Percentiles rank a stretch among this genome's conserved stretches.
Conservation (phyloP, 1,140 invertebrate species). For the Brachionus rubens region DNA sequence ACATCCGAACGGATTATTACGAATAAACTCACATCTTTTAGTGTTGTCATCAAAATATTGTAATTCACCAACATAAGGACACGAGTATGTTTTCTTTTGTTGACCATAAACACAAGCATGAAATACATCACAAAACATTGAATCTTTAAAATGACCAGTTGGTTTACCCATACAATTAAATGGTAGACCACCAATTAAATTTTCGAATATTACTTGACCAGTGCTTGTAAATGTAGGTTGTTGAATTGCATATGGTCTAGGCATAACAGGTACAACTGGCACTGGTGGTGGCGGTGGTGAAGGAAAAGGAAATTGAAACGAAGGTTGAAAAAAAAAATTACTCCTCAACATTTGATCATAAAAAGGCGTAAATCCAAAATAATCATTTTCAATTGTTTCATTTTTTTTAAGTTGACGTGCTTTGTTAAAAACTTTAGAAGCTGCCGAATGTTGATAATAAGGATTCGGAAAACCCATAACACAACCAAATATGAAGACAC, state of each 20-base stretch:
- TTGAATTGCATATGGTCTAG: slow-evolving; percentile 21
- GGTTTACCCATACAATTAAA: slow-evolving; percentile 32
- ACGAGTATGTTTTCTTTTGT: slow-evolving; percentile 24
- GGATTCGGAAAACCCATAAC: too few species aligned
- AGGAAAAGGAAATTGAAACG: neutral
- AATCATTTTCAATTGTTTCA: too few species aligned
- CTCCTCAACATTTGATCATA: too few species aligned
- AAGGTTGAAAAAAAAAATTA: neutral
- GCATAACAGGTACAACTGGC: neutral
- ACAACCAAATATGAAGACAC: too few species aligned
- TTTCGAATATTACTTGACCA: slow-evolving; percentile 29
- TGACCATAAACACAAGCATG: slow-evolving; percentile 45
- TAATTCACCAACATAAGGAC: slow-evolving; percentile 11
- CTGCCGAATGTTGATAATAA: too few species aligned
- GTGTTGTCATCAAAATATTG: slow-evolving; percentile 38
- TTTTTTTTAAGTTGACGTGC: too few species aligned
- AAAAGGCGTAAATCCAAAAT: too few species aligned
- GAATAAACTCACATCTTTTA: neutral
- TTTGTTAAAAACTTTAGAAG: too few species aligned
- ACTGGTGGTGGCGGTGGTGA: neutral
- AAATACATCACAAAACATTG: slow-evolving; percentile 44
- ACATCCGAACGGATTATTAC: slow-evolving; percentile 3
- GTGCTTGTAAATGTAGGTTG: slow-evolving; percentile 1
- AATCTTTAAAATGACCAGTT: slow-evolving; percentile 36
- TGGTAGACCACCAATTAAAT: slow-evolving; percentile 18